Percentiles rank a stretch among this genome's conserved stretches.
These are phyloP conservation scores for Epiperipatus broadwayi DNA, from an alignment of 2,888 invertebrate genomes.

Conservation along the genomic window DNA sequence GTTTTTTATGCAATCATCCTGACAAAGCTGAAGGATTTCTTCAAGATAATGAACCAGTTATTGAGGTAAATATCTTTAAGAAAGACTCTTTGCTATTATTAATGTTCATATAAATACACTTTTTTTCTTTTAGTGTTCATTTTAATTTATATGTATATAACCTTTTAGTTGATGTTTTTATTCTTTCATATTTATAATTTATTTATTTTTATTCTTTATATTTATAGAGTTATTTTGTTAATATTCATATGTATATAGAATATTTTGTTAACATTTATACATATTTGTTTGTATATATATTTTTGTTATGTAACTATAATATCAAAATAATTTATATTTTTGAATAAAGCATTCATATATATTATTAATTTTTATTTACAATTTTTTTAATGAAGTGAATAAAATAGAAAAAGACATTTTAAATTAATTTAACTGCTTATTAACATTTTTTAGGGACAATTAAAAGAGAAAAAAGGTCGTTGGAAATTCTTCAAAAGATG, in stretches of 20 bases:
- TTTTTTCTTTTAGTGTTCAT: conserved; percentile 6
- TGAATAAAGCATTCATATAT: too few species aligned
- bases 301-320: too few species aligned
- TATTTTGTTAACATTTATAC: too few species aligned
- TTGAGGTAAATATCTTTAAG: conserved; percentile 39
- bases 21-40: conserved; percentile 68
- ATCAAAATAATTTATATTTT: too few species aligned
- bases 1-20: conserved; percentile 80
- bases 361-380: too few species aligned
- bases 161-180: too few species aligned
- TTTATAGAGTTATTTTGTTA: conserved; percentile 8
- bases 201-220: conserved; percentile 14
- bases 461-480: conserved; percentile 75
- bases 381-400: too few species aligned
- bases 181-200: conserved; percentile 12
- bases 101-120: conserved; percentile 4
- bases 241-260: too few species aligned
- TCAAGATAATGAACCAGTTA: conserved; percentile 59
- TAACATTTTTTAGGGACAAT: conserved; percentile 44
- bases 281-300: too few species aligned
- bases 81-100: conserved; percentile 7
- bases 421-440: too few species aligned
- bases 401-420: too few species aligned
- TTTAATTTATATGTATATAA: conserved; percentile 1
- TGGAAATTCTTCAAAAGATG: conserved; percentile 78